A percentile compares a stretch with the other conserved stretches of the same genome.
Conservation (phyloP, 2,113 vertebrate species). For the Campylomormyrus numenius region DNA sequence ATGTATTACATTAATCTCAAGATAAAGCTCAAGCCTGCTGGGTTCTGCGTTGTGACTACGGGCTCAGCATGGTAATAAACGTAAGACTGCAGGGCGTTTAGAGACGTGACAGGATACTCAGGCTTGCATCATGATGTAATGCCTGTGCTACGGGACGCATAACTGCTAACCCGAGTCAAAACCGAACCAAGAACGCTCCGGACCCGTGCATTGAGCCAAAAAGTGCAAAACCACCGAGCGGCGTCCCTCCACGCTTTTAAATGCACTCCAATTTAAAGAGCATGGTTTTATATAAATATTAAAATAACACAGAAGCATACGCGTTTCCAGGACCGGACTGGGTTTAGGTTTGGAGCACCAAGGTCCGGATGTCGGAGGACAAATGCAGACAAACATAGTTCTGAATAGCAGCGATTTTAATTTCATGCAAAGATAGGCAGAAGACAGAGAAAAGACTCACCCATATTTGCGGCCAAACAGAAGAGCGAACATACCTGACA, state of each 20-base stretch:
- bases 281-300: not conserved
- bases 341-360: not conserved
- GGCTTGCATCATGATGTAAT: not conserved
- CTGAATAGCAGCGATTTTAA: not conserved
- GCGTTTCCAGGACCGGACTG: not conserved
- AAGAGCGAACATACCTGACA: constrained; percentile 16
- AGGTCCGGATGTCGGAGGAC: not conserved
- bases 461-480: constrained; percentile 2
- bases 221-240: not conserved
- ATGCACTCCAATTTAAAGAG: not conserved
- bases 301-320: not conserved
- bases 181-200: not conserved
- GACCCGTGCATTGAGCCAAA: not conserved
- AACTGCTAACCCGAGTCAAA: not conserved
- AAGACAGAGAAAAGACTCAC: constrained; percentile 3
- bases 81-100: not conserved
- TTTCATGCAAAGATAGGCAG: not conserved
- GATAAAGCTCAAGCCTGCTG: not conserved
- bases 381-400: not conserved
- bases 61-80: not conserved
- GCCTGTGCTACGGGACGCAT: not conserved
- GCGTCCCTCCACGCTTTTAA: not conserved
- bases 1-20: not conserved
- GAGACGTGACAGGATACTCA: not conserved
- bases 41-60: not conserved